Conservation (phyloP, 2,888 invertebrate species). For the Agrochola lota region DNA sequence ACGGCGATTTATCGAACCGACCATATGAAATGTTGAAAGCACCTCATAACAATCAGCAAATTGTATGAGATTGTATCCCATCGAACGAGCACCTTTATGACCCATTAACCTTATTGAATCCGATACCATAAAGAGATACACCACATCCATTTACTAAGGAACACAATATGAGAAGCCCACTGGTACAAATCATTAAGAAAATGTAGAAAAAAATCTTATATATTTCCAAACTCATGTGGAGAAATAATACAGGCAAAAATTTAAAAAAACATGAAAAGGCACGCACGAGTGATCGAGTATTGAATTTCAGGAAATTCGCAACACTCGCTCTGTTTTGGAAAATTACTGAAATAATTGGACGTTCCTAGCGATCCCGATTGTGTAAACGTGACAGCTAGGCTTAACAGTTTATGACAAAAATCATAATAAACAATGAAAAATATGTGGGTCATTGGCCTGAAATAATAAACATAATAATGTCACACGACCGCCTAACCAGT, state of each 20-base stretch:
- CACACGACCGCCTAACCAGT: not conserved
- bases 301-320: constrained; percentile 22
- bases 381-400: not conserved
- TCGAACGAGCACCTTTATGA: constrained; percentile 29
- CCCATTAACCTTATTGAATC: constrained; percentile 32
- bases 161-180: constrained; percentile 8
- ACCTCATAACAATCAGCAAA: constrained; percentile 22
- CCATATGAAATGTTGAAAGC: constrained; percentile 1
- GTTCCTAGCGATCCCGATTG: not conserved
- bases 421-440: not conserved
- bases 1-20: not conserved
- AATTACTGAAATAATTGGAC: constrained; percentile 3
- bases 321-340: not conserved
- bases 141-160: constrained; percentile 17
- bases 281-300: constrained; percentile 7
- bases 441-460: not conserved
- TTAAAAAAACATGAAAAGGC: not conserved
- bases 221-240: no score
- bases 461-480: constrained; percentile 1
- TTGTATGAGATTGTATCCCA: constrained; percentile 21
- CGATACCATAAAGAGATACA: constrained; percentile 11
- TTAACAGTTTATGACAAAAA: not conserved
- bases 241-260: not conserved
- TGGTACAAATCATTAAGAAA: not conserved
- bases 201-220: not conserved